Evolutionary conservation across 2,888 invertebrate species (phyloP), one percentile per base, ranked within the genome.

Genomic region (Aproaerema taeniolella): DNA sequence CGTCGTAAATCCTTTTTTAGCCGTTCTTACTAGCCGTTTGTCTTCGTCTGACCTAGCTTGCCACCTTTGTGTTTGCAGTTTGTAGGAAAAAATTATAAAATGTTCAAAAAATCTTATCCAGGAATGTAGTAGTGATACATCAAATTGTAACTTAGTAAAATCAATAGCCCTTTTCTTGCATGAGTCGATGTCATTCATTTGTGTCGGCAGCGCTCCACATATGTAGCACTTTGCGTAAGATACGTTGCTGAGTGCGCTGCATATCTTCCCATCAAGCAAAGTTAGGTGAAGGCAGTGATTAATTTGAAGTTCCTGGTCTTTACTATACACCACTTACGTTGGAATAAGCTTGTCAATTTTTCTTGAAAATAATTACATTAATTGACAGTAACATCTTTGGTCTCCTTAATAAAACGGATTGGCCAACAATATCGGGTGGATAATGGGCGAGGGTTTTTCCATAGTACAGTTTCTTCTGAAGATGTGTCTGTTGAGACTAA

Each of bases 31-130:
- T 20, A 8, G 8, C 8, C 8, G 20, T 29, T 17, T 40, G 2
- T 31, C 40, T 3, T 15, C 17, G 2, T 29, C 11, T 31, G 30
- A 14, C 9, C 36, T 35, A 10, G 10, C 15, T 24, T 41, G 35
- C 41, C 31, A 41, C 25, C 36, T 41, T 14, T 28, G 20, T 17
- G 36, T 24, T 2, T 33, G 36, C 14, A 41, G 20, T 14, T 36
- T 41, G 24, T 41, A 41, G 11, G 41, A 35, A 16, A 41, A 5
- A 25, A 36, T 35, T 5, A 41, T 9, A 10, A 41, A 7, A n/a
- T 3, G 9, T 31, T 41, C 35, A 20, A 41, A 41, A 30, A 41
- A 41, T 31, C 31, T 10, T 2, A 36, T 36, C 11, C 41, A 9
- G 4, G 40, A 28, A 20, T 40, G 40, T 11, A 40, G 30, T 8